Conservation (phyloP, 2,113 vertebrate genomes). For the Paradoxurus hermaphroditus region DNA sequence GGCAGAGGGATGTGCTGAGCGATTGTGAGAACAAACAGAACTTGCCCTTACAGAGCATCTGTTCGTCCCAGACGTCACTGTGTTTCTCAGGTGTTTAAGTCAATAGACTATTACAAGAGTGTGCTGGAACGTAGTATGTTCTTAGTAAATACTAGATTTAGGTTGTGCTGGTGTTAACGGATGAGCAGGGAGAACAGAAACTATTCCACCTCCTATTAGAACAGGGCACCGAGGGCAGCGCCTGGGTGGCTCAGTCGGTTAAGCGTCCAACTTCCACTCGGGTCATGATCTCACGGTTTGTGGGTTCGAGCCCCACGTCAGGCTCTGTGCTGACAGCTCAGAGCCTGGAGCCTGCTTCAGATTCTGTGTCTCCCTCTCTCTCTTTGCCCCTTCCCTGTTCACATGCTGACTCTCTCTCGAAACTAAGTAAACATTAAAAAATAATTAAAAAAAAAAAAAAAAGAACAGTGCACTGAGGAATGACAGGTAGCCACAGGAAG, state of each 20-base stretch:
- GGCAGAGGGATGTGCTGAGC: neutral
- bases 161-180: neutral
- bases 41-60: neutral
- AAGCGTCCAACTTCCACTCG: too few species aligned
- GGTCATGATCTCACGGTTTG: too few species aligned
- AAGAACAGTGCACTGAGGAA: neutral
- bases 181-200: neutral
- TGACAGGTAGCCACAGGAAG: neutral
- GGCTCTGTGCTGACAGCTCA: too few species aligned
- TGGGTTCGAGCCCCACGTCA: too few species aligned
- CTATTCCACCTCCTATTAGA: neutral
- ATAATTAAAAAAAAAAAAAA: too few species aligned
- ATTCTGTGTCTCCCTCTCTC: too few species aligned
- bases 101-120: neutral
- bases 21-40: neutral
- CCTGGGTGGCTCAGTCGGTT: too few species aligned
- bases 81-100: conserved; percentile 22
- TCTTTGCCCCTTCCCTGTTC: too few species aligned
- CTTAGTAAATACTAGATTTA: neutral
- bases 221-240: neutral
- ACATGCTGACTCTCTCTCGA: too few species aligned
- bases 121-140: neutral
- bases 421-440: too few species aligned
- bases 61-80: neutral
- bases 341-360: too few species aligned